Conservation (phyloP, 2,888 invertebrate genomes). For the Lasioglossum villosulum region DNA sequence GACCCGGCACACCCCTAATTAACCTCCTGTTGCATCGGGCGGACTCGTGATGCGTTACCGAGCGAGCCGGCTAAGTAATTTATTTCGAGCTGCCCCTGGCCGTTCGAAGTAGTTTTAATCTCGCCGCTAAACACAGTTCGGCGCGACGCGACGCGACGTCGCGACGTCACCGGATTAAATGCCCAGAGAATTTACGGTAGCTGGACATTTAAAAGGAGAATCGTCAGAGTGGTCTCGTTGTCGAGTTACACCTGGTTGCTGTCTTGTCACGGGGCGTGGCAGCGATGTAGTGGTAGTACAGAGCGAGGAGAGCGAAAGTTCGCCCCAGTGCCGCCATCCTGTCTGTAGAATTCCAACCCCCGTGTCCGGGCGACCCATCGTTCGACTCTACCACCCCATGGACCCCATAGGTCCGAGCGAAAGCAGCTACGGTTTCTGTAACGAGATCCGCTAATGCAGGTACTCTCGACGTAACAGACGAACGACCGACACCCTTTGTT, state of each 20-base stretch:
- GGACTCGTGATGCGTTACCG: background rate
- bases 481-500: constrained; percentile 23
- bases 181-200: constrained; percentile 9
- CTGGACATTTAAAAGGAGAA: constrained; percentile 35
- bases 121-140: background rate
- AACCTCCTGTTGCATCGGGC: constrained; percentile 43
- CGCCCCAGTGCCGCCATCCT: constrained; percentile 79
- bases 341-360: constrained; percentile 75
- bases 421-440: constrained; percentile 51
- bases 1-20: constrained; percentile 7
- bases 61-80: background rate
- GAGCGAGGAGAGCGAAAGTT: constrained; percentile 79
- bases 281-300: constrained; percentile 68
- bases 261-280: constrained; percentile 64
- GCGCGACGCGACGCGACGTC: background rate
- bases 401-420: constrained; percentile 11
- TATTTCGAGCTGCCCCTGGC: background rate
- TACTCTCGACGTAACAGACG: constrained; percentile 17
- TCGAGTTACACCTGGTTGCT: constrained; percentile 50
- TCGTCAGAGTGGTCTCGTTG: background rate
- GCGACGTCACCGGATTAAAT: constrained; percentile 36
- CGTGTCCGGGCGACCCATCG: constrained; percentile 64
- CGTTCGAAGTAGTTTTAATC: background rate
- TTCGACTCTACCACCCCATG: constrained; percentile 42
- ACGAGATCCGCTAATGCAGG: constrained; percentile 45